These are phyloP conservation scores for Struthio camelus DNA, from an alignment of 2,113 vertebrate genomes.

Conservation along the genomic window DNA sequence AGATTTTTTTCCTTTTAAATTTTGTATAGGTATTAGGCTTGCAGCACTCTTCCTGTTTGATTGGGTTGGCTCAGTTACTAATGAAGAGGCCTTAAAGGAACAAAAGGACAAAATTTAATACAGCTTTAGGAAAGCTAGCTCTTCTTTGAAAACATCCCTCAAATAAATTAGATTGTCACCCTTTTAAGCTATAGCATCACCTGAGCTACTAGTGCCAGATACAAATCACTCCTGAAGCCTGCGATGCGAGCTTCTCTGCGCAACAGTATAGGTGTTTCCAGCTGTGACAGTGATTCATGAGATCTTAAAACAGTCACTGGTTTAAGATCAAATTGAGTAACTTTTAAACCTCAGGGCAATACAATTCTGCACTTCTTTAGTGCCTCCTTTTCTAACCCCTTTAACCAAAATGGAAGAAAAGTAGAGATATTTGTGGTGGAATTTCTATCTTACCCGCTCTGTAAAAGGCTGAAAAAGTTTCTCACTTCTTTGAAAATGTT, in stretches of 20 bases:
- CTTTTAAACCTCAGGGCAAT: background rate
- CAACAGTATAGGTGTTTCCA: background rate
- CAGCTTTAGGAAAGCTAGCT: background rate
- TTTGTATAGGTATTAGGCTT: background rate
- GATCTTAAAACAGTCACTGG: slow-evolving; percentile 12
- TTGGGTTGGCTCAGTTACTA: background rate
- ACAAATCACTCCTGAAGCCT: background rate
- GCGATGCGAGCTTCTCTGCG: background rate
- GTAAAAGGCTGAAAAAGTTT: background rate
- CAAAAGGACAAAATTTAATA: background rate
- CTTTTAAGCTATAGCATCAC: background rate
- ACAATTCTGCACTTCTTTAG: background rate
- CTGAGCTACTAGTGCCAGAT: background rate
- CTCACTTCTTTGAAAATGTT: background rate
- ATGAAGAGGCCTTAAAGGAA: background rate
- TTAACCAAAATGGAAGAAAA: background rate
- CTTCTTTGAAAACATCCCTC: background rate
- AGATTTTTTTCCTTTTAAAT: background rate
- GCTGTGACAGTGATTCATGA: background rate
- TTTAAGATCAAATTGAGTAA: slow-evolving; percentile 14
- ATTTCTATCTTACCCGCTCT: background rate
- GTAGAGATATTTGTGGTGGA: background rate
- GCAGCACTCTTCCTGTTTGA: background rate
- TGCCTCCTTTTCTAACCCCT: background rate
- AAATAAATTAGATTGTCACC: background rate